Conservation (phyloP, 2,888 invertebrate genomes). For the Stramonita haemastoma region DNA sequence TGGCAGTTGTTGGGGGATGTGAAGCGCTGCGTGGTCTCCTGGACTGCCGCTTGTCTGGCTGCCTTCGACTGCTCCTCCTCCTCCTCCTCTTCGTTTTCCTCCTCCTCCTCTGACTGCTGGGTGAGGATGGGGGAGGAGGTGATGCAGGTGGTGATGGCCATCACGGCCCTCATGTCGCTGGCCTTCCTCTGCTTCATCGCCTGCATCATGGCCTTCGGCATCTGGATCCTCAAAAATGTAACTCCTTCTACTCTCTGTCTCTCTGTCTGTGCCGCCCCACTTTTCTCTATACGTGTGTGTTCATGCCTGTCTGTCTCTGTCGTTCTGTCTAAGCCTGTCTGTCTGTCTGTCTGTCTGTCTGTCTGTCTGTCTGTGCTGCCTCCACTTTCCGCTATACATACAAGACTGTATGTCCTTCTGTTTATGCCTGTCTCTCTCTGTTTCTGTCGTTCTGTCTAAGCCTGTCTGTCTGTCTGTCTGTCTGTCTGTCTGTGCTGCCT, state of each 20-base stretch:
- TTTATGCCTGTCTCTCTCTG: neutral
- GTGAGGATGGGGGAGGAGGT: constrained; percentile 60
- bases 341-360: neutral
- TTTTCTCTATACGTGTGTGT: neutral
- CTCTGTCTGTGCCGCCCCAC: neutral
- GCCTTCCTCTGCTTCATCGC: constrained; percentile 70
- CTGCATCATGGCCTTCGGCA: constrained; percentile 66
- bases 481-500: neutral
- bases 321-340: neutral
- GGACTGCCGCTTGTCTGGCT: neutral
- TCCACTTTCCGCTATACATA: neutral
- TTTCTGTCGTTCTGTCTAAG: neutral
- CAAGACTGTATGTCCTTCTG: no score
- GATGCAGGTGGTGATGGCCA: constrained; percentile 62
- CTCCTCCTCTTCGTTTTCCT: neutral
- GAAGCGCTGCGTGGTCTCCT: neutral
- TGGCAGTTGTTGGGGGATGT: neutral
- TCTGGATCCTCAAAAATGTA: constrained; percentile 72
- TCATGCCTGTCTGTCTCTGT: neutral
- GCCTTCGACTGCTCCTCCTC: neutral
- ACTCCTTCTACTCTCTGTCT: constrained; percentile 23
- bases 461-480: neutral
- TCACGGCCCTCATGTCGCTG: constrained; percentile 65
- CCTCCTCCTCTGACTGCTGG: neutral
- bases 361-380: neutral